A percentile compares a stretch with the other conserved stretches of the same genome.
These are phyloP conservation scores for Agonopterix arenella DNA, from an alignment of 2,888 invertebrate species.

Conservation along the genomic window DNA sequence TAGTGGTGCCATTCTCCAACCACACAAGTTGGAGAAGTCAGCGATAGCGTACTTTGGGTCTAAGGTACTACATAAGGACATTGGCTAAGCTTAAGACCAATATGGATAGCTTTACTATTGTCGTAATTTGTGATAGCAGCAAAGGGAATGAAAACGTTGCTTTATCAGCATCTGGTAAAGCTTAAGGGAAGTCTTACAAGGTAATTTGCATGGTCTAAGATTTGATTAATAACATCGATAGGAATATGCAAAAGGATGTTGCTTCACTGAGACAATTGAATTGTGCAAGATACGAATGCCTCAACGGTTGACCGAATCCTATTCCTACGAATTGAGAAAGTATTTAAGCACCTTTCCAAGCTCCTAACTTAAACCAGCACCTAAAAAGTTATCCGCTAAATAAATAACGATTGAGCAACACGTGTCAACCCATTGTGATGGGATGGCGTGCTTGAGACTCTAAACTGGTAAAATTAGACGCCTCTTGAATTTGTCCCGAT, in stretches of 20 bases:
- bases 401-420: constrained; percentile 53
- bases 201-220: too few relatives aligned
- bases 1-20: constrained; percentile 39
- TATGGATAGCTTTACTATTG: constrained; percentile 5
- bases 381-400: constrained; percentile 31
- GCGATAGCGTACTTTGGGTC: constrained; percentile 27
- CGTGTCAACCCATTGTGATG: constrained; percentile 45
- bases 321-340: too few relatives aligned
- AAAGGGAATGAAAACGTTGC: too few relatives aligned
- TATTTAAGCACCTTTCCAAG: too few relatives aligned
- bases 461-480: constrained; percentile 38
- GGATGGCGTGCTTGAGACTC: constrained; percentile 26
- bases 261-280: too few relatives aligned
- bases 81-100: constrained; percentile 7
- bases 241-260: neutral
- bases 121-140: constrained; percentile 3
- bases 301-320: too few relatives aligned
- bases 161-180: too few relatives aligned
- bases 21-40: constrained; percentile 40
- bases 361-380: constrained; percentile 30
- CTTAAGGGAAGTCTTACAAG: too few relatives aligned
- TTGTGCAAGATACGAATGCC: too few relatives aligned
- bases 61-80: constrained; percentile 2
- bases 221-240: neutral
- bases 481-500: constrained; percentile 37